phyloP scores from a whole-genome alignment of 2,797 vertebrate species.

The Esox lucius region DNA sequence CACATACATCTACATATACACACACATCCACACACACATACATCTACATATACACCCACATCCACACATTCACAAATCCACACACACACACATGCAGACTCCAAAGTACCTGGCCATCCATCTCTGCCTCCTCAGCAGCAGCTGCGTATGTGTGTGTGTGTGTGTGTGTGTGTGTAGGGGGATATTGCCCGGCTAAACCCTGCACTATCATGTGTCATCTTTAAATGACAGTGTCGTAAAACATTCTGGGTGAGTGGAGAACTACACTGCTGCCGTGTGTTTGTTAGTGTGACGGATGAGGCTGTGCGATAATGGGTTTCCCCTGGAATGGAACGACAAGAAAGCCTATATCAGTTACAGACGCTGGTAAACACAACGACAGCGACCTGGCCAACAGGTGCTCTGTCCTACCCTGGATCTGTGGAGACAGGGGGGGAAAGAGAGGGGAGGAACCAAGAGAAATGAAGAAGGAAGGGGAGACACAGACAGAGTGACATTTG shows the following conservation, averaged over 20 bases:
- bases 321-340: slow-evolving; percentile 43
- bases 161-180: slow-evolving; percentile 5
- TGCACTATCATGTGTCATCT: slow-evolving; percentile 68
- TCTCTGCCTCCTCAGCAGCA: neutral
- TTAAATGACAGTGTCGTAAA: slow-evolving; percentile 72
- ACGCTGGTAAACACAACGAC: slow-evolving; percentile 35
- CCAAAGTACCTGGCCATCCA: neutral
- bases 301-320: slow-evolving; percentile 29
- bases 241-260: slow-evolving; percentile 56
- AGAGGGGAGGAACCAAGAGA: neutral
- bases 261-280: slow-evolving; percentile 59
- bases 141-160: slow-evolving; percentile 9
- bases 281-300: slow-evolving; percentile 74
- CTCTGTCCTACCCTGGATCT: slow-evolving; percentile 22
- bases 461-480: neutral
- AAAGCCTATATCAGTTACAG: slow-evolving; percentile 49
- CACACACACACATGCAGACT: neutral
- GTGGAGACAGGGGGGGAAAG: neutral
- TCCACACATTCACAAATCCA: neutral
- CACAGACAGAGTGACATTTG: neutral
- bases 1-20: slow-evolving; percentile 5
- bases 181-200: slow-evolving; percentile 54
- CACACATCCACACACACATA: slow-evolving; percentile 9
- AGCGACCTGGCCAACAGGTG: slow-evolving; percentile 58
- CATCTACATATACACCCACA: slow-evolving; percentile 6